Percentiles rank a stretch among this genome's conserved stretches.
Evolutionary conservation across 2,113 vertebrate genomes (phyloP).

Genomic region (Alethe diademata): DNA sequence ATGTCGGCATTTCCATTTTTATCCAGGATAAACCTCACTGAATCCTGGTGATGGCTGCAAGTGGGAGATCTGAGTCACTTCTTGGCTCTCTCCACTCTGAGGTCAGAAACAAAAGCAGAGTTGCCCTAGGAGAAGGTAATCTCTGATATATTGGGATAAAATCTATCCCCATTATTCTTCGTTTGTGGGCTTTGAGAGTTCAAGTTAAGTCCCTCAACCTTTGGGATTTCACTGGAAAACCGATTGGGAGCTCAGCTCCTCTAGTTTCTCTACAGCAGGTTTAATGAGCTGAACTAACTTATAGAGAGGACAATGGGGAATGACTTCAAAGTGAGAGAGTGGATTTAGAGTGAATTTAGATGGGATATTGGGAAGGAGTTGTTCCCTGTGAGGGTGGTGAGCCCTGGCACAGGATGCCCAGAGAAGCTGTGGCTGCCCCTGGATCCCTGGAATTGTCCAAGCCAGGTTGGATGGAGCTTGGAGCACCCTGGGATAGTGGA

Average conservation of each 20-base stretch:
- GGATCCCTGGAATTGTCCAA: not conserved
- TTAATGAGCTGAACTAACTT: not conserved
- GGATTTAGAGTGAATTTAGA: not conserved
- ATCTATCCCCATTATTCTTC: not conserved
- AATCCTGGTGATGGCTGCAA: not conserved
- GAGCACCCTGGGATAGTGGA: fast-evolving
- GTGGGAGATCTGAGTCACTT: not conserved
- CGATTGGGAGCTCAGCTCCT: not conserved
- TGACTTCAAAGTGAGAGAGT: not conserved
- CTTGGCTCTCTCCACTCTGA: not conserved
- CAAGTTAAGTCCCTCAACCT: not conserved
- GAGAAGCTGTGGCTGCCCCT: not conserved
- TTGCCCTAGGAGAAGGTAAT: not conserved
- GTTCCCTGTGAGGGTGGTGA: fast-evolving
- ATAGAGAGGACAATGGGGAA: fast-evolving
- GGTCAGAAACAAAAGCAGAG: not conserved
- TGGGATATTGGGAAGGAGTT: not conserved
- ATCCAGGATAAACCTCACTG: not conserved
- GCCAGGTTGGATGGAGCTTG: fast-evolving
- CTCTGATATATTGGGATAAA: not conserved
- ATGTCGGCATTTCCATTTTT: not conserved
- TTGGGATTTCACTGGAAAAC: not conserved
- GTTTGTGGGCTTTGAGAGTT: not conserved
- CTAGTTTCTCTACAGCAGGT: not conserved
- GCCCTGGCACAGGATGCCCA: not conserved